These are phyloP conservation scores for Papilio aristodemus DNA, from an alignment of 1,140 invertebrate genomes.

Conservation along the genomic window DNA sequence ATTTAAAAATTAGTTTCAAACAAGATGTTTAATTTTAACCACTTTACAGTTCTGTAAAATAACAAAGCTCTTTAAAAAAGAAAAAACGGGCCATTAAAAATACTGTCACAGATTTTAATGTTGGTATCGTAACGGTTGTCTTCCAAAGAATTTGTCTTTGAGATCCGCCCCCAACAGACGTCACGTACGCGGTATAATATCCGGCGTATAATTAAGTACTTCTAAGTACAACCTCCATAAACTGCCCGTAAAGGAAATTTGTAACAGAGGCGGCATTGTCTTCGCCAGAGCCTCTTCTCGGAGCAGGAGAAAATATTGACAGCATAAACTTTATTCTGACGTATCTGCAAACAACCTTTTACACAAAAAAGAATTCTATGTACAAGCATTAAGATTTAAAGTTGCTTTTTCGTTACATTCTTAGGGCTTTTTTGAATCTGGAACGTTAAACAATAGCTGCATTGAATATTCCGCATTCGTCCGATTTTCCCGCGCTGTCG, in stretches of 20 bases:
- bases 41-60: no score
- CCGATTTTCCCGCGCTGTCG: slow-evolving; percentile 59
- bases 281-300: slow-evolving; percentile 32
- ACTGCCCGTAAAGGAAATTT: slow-evolving; percentile 56
- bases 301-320: slow-evolving; percentile 40
- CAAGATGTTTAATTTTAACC: no score
- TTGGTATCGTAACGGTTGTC: slow-evolving; percentile 2
- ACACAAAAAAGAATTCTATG: slow-evolving; percentile 41
- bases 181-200: slow-evolving; percentile 45
- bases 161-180: slow-evolving; percentile 9
- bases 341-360: background rate
- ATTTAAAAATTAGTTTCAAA: no score
- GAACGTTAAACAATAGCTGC: slow-evolving; percentile 48
- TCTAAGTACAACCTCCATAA: slow-evolving; percentile 49
- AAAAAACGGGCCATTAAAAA: background rate
- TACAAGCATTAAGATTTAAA: slow-evolving; percentile 32
- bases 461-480: slow-evolving; percentile 56
- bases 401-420: slow-evolving; percentile 15
- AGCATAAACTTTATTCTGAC: slow-evolving; percentile 36
- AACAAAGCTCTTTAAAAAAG: no score
- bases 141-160: slow-evolving; percentile 25
- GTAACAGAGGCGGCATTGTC: slow-evolving; percentile 61
- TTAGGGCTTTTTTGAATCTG: slow-evolving; percentile 24
- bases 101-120: background rate
- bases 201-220: slow-evolving; percentile 40